phyloP scores from a whole-genome alignment of 2,888 invertebrate genomes.

The Amphimallon solstitiale region DNA sequence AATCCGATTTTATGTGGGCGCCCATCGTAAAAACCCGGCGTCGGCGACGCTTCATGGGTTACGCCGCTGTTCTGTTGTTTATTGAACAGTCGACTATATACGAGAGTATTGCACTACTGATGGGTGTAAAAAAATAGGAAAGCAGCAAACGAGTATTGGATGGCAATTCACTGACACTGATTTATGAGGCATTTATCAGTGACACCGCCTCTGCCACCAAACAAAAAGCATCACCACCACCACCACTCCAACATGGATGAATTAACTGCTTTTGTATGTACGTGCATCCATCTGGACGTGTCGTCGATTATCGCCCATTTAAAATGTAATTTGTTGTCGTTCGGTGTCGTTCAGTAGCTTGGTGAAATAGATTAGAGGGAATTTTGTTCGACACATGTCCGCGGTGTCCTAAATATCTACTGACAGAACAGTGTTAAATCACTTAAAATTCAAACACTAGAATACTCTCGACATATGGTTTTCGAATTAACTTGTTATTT shows the following conservation, averaged over 20 bases:
- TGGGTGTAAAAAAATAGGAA: not conserved
- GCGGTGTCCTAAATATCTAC: not conserved
- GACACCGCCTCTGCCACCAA: not conserved
- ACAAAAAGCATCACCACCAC: not conserved
- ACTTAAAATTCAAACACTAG: not conserved
- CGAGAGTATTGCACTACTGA: not conserved
- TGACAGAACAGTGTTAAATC: not conserved
- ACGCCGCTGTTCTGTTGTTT: conserved; percentile 6
- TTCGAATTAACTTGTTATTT: not conserved
- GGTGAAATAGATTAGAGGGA: not conserved
- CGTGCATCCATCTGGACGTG: not conserved
- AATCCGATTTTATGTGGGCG: conserved; percentile 29
- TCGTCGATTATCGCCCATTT: conserved; percentile 15
- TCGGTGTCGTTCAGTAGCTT: not conserved
- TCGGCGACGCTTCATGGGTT: conserved; percentile 2
- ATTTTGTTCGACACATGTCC: not conserved
- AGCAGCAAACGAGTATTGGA: conserved; percentile 3
- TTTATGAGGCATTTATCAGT: conserved; percentile 9
- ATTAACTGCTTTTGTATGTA: not conserved
- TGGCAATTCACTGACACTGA: conserved; percentile 14
- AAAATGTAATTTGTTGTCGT: conserved; percentile 12
- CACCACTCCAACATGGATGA: not conserved
- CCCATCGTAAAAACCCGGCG: conserved; percentile 24
- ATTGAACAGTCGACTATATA: not conserved
- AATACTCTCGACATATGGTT: not conserved